Evolutionary conservation across 2,888 invertebrate species (phyloP), one percentile per base, ranked within the genome.

Genomic region (Tinea semifulvella): DNA sequence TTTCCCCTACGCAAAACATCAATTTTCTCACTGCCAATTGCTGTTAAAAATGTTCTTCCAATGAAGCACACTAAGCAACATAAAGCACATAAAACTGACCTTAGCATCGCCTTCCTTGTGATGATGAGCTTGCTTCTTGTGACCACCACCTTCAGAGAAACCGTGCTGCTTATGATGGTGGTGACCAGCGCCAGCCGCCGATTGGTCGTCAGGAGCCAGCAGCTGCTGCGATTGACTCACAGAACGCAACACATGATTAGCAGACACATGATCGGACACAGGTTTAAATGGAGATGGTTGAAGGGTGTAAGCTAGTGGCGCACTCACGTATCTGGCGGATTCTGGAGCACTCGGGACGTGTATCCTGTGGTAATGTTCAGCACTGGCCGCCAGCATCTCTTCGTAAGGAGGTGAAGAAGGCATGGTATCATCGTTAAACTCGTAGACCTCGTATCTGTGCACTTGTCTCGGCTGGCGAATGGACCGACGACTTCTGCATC

Each of bases 71-170:
- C 28, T 36, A 17, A 43, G 19, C 38, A 36, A 39, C 44, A 44
- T 13, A 38, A 47, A 47, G 43, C 40, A 38, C 51, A 28, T 43
- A 47, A 35, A 25, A 44, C 60, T 54, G 52, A 79, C 82, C 72
- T 86, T 84, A 17, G 81, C 83, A 4, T 84, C 86, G 48, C 84
- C 81, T 5, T 80, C 71, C 1, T 68, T 74, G 48, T 83, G 69
- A 50, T 85, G 82, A 13, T 80, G 76, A 0, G 67, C 71, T 36
- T 85, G 82, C 14, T 84, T 74, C 11, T 75, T 68, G 27, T 82
- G 75, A 0, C 87, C 87, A 0, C 83, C 85, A 1, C 84, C 85
- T 2, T 75, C 69, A 36, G 72, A 60, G 38, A 72, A 63, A 2
- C 67, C 66, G 26, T 66, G 63, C 1, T 69, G 57, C 17, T 65